These are phyloP conservation scores for Onychomys leucogaster DNA, from an alignment of 2,797 vertebrate species.

Conservation along the genomic window DNA sequence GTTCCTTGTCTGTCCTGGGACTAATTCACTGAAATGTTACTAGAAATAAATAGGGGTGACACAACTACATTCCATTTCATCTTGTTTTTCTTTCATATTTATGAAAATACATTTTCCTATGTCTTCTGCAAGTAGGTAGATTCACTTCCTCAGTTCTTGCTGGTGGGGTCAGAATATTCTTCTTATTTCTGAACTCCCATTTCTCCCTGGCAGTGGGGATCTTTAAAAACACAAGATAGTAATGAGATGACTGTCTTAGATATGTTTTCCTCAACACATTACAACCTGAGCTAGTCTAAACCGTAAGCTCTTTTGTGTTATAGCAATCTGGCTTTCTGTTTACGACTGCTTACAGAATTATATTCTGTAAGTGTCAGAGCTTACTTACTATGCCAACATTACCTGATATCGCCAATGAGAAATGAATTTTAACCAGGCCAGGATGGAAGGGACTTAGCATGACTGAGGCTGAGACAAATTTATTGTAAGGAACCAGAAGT, in stretches of 20 bases:
- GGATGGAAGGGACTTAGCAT: not conserved
- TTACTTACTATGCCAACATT: not conserved
- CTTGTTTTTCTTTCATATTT: not conserved
- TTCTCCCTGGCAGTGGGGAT: not conserved
- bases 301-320: not conserved
- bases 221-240: not conserved
- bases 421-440: not conserved
- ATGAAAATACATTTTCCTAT: not conserved
- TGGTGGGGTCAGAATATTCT: not conserved
- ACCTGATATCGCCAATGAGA: not conserved
- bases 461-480: not conserved
- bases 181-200: not conserved
- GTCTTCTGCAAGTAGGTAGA: not conserved
- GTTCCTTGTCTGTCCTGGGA: not conserved
- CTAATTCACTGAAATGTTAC: not conserved
- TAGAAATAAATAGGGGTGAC: not conserved
- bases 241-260: not conserved
- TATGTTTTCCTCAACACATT: not conserved
- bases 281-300: not conserved
- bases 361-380: not conserved
- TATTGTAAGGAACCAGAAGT: not conserved
- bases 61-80: not conserved
- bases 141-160: not conserved
- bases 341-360: not conserved
- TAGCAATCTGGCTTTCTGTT: not conserved